A percentile compares a stretch with the other conserved stretches of the same genome.
These are phyloP conservation scores for Tiliqua scincoides DNA, from an alignment of 2,113 vertebrate genomes.

Conservation along the genomic window DNA sequence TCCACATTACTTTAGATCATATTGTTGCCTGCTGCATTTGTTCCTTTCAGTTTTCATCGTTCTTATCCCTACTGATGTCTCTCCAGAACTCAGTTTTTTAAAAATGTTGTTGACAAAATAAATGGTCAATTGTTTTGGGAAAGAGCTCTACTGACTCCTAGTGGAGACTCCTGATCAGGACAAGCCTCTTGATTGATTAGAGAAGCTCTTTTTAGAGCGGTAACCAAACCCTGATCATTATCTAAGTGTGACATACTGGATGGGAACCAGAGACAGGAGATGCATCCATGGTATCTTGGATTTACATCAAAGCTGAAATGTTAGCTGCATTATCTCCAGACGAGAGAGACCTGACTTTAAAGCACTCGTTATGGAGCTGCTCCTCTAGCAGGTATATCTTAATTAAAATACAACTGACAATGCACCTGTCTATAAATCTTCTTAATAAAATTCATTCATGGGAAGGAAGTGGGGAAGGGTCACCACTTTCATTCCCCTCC, in stretches of 20 bases:
- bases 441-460: conserved; percentile 36
- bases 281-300: conserved; percentile 23
- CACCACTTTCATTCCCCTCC: neutral
- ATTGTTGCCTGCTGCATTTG: conserved; percentile 40
- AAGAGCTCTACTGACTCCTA: conserved; percentile 65
- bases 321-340: conserved; percentile 35
- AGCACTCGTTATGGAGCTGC: conserved; percentile 11
- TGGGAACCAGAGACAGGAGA: conserved; percentile 49
- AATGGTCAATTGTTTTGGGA: neutral
- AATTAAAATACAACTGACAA: conserved; percentile 43
- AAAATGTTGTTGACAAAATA: conserved; percentile 25
- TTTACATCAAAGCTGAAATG: conserved; percentile 40
- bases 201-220: conserved; percentile 12
- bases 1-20: conserved; percentile 16
- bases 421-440: conserved; percentile 41
- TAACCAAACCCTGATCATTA: conserved; percentile 38
- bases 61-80: conserved; percentile 49
- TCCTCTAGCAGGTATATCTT: conserved; percentile 16
- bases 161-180: conserved; percentile 35
- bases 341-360: conserved; percentile 25
- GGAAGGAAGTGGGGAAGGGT: neutral
- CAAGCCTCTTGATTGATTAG: neutral
- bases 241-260: conserved; percentile 28
- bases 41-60: conserved; percentile 49
- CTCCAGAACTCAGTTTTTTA: conserved; percentile 42